Evolutionary conservation across 2,113 vertebrate species (phyloP).

Genomic region (Lamprologus lemairii): DNA sequence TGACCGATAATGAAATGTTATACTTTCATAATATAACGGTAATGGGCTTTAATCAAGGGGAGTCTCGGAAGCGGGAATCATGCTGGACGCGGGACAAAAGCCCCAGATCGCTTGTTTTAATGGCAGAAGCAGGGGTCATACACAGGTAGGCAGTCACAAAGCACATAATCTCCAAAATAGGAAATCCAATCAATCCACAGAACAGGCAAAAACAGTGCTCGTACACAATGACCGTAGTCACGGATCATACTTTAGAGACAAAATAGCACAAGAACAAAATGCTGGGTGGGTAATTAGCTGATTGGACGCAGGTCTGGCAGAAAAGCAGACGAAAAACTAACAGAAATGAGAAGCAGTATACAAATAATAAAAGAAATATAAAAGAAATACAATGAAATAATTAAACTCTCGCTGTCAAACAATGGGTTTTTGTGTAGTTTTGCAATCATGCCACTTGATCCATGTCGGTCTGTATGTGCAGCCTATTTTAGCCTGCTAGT

Average conservation of each 20-base stretch:
- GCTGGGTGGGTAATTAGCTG: not conserved
- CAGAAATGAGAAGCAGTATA: not conserved
- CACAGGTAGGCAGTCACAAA: not conserved
- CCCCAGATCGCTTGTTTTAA: not conserved
- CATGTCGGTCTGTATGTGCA: not conserved
- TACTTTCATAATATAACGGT: not conserved
- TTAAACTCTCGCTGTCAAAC: not conserved
- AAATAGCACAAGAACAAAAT: not conserved
- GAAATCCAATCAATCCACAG: not conserved
- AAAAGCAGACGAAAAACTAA: rapidly evolving
- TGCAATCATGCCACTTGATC: not conserved
- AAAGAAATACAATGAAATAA: not conserved
- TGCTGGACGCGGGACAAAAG: not conserved
- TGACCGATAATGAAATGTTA: not conserved
- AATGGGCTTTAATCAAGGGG: not conserved
- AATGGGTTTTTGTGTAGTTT: not conserved
- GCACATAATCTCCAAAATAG: not conserved
- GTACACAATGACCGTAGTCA: not conserved
- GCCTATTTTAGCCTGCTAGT: not conserved
- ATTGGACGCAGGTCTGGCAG: not conserved
- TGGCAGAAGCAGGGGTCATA: not conserved
- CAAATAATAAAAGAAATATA: not conserved
- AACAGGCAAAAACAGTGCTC: not conserved
- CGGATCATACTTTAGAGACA: not conserved
- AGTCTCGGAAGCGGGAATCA: not conserved